Percentiles rank a stretch among this genome's conserved stretches.
Evolutionary conservation across 2,888 invertebrate genomes (phyloP).

Genomic region (Epistrophella euchroma): DNA sequence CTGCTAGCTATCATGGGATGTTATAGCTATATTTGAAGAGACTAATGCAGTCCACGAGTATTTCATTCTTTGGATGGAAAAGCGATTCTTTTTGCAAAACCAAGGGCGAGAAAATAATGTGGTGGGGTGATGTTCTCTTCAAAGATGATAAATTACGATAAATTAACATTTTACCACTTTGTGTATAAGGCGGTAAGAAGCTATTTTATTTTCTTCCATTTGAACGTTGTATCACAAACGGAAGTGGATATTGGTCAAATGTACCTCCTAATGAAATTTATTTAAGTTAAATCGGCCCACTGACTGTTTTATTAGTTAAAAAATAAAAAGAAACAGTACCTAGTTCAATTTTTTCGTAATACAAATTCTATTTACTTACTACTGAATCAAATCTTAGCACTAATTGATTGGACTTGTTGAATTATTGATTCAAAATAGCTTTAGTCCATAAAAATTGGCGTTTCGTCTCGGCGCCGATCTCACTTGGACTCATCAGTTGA

Average conservation of each 20-base stretch:
- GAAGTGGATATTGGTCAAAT: slow-evolving; percentile 8
- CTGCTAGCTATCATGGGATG: background rate
- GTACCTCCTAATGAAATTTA: too few species aligned
- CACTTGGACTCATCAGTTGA: too few species aligned
- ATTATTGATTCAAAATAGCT: too few species aligned
- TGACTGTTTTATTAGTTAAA: background rate
- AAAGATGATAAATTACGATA: slow-evolving; percentile 67
- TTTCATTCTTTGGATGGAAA: background rate
- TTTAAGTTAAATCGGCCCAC: too few species aligned
- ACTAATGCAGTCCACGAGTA: background rate
- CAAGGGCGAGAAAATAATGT: slow-evolving; percentile 5
- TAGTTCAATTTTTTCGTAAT: too few species aligned
- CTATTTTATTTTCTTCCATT: background rate
- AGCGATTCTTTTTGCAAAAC: slow-evolving; percentile 31
- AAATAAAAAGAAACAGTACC: too few species aligned
- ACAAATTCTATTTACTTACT: too few species aligned
- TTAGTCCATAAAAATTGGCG: too few species aligned
- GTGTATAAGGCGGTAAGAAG: background rate
- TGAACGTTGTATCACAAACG: background rate
- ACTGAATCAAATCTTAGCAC: too few species aligned
- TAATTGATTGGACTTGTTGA: too few species aligned
- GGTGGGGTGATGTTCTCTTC: slow-evolving; percentile 42
- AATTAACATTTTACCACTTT: slow-evolving; percentile 42
- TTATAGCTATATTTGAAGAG: background rate
- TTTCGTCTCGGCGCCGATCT: too few species aligned